These are phyloP conservation scores for Pyrrhosoma nymphula DNA, from an alignment of 2,888 invertebrate genomes.

Conservation along the genomic window DNA sequence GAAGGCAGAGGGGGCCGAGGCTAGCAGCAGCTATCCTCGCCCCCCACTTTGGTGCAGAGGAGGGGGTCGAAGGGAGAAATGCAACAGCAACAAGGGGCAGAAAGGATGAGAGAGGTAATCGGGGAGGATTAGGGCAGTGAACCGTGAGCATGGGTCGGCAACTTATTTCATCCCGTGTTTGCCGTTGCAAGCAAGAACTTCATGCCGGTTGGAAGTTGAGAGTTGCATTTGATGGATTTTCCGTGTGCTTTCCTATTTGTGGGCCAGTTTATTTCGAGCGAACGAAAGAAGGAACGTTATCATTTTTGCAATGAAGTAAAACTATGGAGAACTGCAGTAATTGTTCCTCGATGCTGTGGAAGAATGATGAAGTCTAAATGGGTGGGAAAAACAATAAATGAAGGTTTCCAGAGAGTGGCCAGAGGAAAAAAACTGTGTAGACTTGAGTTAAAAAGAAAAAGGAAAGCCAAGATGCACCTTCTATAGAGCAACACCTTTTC, in stretches of 20 bases:
- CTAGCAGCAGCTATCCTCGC: background rate
- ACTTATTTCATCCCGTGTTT: background rate
- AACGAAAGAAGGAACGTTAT: background rate
- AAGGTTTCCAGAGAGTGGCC: background rate
- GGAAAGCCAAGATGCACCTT: background rate
- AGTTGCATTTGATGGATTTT: background rate
- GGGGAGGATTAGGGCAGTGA: background rate
- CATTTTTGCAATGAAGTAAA: background rate
- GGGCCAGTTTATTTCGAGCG: background rate
- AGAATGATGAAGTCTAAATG: background rate
- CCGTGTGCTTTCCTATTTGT: background rate
- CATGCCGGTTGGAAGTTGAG: background rate
- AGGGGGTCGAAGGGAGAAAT: background rate
- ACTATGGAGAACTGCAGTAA: background rate
- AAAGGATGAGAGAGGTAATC: slow-evolving; percentile 17
- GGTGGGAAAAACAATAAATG: background rate
- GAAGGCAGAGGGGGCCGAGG: background rate
- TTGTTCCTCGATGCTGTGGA: background rate
- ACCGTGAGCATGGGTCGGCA: background rate
- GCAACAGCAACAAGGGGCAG: background rate
- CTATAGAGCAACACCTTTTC: no score
- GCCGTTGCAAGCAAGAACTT: background rate
- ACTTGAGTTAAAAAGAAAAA: background rate
- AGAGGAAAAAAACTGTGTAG: background rate
- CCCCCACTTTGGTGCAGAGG: background rate